Conservation (phyloP, 1,140 invertebrate genomes). For the Scaptodrosophila lebanonensis region DNA sequence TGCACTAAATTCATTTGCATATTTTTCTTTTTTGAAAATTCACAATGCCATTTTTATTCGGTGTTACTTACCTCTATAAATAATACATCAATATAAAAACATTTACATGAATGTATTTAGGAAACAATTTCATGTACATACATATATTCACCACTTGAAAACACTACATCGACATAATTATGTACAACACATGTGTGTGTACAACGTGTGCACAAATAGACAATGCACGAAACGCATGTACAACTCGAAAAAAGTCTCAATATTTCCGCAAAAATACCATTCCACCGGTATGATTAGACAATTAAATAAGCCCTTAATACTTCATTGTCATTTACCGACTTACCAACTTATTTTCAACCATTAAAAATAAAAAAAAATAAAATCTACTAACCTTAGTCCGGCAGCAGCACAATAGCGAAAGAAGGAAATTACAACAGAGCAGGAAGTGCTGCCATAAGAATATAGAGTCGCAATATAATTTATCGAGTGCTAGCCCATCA, state of each 20-base stretch:
- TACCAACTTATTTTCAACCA: slow-evolving; percentile 4
- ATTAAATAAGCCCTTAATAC: too few relatives aligned
- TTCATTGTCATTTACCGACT: too few relatives aligned
- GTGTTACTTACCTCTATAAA: slow-evolving; percentile 21
- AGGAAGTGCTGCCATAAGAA: slow-evolving; percentile 8
- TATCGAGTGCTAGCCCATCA: too few relatives aligned
- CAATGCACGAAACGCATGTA: too few relatives aligned
- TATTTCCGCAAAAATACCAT: neutral
- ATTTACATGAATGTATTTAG: slow-evolving; percentile 2
- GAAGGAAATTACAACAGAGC: slow-evolving; percentile 13
- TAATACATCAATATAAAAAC: neutral
- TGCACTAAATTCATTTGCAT: too few relatives aligned
- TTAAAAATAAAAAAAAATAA: neutral
- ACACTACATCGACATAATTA: neutral
- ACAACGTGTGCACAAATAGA: too few relatives aligned
- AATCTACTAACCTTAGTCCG: slow-evolving; percentile 28
- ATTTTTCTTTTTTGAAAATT: slow-evolving; percentile 21
- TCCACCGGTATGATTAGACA: too few relatives aligned
- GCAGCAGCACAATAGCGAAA: slow-evolving; percentile 33
- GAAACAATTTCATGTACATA: neutral
- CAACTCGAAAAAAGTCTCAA: neutral
- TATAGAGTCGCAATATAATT: slow-evolving; percentile 23
- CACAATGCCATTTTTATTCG: slow-evolving; percentile 30
- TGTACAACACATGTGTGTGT: too few relatives aligned
- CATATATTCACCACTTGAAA: neutral